These are phyloP conservation scores for Callocephalon fimbriatum DNA, from an alignment of 2,113 vertebrate species.

Conservation along the genomic window DNA sequence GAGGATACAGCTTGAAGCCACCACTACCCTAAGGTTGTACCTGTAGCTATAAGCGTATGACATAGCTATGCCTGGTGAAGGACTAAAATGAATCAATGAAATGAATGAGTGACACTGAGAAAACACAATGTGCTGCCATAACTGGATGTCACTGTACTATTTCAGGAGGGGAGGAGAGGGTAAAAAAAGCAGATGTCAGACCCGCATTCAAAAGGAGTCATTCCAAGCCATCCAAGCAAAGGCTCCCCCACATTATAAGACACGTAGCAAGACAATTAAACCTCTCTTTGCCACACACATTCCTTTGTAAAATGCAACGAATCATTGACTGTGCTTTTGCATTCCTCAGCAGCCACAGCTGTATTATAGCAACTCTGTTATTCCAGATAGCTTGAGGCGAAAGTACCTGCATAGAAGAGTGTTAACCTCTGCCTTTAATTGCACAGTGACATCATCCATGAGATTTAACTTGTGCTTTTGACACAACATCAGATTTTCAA, in stretches of 20 bases:
- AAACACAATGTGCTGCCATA: conserved; percentile 28
- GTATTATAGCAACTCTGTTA: conserved; percentile 18
- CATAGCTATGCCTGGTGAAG: conserved; percentile 2
- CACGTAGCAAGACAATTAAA: conserved; percentile 42
- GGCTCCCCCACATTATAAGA: conserved; percentile 12
- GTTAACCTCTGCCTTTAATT: neutral
- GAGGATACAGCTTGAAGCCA: neutral
- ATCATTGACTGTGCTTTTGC: neutral
- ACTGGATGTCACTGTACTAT: neutral
- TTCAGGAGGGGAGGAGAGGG: neutral
- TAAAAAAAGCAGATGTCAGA: conserved; percentile 34
- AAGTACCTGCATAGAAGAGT: neutral
- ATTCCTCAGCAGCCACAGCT: conserved; percentile 17
- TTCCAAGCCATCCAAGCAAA: neutral
- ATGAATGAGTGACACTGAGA: conserved; percentile 49
- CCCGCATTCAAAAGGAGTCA: neutral
- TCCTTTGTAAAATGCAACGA: conserved; percentile 39
- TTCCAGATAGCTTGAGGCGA: conserved; percentile 1
- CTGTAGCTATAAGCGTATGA: neutral
- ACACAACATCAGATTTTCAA: neutral
- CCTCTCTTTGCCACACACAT: neutral
- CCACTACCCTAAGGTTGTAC: neutral
- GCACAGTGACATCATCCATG: neutral
- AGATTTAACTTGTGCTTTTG: neutral
- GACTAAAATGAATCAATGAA: conserved; percentile 31